Evolutionary conservation across 2,113 vertebrate genomes (phyloP).

Genomic region (Herpailurus yagouaroundi): DNA sequence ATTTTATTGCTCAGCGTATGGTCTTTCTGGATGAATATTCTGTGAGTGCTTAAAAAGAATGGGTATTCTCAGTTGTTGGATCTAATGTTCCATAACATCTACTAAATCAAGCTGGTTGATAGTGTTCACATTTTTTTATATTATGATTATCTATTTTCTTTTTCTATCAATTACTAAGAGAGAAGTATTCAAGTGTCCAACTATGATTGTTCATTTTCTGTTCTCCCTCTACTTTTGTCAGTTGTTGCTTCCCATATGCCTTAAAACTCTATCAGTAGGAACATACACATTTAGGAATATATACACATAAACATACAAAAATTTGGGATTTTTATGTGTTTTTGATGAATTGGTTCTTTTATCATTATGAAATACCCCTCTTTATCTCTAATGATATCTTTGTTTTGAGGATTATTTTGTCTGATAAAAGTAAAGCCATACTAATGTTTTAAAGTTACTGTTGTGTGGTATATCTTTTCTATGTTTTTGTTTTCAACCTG

Average conservation of each 20-base stretch:
- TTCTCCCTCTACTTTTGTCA: background rate
- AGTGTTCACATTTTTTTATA: background rate
- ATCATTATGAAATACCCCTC: background rate
- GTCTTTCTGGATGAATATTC: background rate
- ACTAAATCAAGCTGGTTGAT: background rate
- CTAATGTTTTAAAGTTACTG: background rate
- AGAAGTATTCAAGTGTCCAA: background rate
- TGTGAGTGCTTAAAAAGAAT: background rate
- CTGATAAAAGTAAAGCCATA: background rate
- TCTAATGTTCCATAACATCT: background rate
- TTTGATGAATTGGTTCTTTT: background rate
- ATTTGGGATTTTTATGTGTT: conserved; percentile 18
- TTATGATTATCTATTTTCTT: background rate
- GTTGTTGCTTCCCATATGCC: background rate
- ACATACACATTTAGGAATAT: background rate
- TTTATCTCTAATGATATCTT: background rate
- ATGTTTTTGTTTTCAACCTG: background rate
- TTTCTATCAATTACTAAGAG: background rate
- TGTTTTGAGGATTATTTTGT: background rate
- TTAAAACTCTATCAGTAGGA: background rate
- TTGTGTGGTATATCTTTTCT: background rate
- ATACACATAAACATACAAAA: background rate
- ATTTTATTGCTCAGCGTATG: background rate
- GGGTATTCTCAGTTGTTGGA: background rate
- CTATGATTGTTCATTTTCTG: background rate